Evolutionary conservation across 2,113 vertebrate species (phyloP).

Genomic region (Pollimyrus isidori): DNA sequence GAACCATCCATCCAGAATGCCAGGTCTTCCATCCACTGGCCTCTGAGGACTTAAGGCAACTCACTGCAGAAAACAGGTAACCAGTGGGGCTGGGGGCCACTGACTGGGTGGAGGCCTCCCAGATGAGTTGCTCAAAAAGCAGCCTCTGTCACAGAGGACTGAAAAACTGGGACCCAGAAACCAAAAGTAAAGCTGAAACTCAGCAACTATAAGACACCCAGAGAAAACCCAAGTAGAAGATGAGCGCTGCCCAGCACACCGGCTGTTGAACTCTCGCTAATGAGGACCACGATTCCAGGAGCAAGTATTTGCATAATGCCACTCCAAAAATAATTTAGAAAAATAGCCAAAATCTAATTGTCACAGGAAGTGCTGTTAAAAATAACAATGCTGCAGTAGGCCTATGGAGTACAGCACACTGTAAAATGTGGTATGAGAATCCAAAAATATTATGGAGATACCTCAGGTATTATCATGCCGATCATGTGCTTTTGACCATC

Average conservation of each 20-base stretch:
- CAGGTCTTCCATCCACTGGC: not conserved
- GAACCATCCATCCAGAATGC: not conserved
- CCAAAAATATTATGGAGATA: not conserved
- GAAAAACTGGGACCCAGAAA: not conserved
- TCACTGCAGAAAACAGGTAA: not conserved
- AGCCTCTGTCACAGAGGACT: not conserved
- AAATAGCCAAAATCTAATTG: not conserved
- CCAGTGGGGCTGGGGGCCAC: not conserved
- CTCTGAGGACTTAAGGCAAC: not conserved
- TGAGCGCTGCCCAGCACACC: not conserved
- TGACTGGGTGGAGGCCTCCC: not conserved
- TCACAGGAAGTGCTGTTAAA: not conserved
- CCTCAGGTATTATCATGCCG: not conserved
- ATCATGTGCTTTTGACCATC: not conserved
- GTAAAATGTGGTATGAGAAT: not conserved
- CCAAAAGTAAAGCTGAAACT: not conserved
- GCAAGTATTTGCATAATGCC: not conserved
- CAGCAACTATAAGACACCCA: not conserved
- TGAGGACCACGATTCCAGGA: not conserved
- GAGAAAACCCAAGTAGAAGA: not conserved
- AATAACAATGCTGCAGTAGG: not conserved
- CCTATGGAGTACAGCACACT: not conserved
- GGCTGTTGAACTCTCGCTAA: not conserved
- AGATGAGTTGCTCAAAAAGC: not conserved
- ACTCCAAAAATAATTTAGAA: not conserved